Conservation (phyloP, 2,797 vertebrate species). For the Botia kubotai region DNA sequence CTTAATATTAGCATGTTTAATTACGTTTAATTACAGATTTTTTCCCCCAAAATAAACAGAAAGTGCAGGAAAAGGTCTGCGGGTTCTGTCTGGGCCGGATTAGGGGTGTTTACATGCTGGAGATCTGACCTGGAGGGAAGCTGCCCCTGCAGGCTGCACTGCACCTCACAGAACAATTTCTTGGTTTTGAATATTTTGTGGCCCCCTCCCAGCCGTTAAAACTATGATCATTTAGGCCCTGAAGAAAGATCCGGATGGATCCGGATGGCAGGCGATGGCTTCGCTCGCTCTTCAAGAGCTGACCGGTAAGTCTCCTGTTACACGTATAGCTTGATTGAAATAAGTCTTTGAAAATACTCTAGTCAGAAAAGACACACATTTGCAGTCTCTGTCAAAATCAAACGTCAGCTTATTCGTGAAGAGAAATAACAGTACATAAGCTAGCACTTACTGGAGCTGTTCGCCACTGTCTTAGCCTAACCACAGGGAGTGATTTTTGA, state of each 20-base stretch:
- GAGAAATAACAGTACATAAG: constrained; percentile 61
- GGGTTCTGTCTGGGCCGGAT: background rate
- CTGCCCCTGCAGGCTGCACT: too few relatives aligned
- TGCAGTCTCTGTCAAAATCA: constrained; percentile 75
- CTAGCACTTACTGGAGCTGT: constrained; percentile 53
- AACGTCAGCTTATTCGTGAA: constrained; percentile 78
- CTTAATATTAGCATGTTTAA: background rate
- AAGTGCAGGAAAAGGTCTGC: background rate
- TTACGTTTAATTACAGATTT: background rate
- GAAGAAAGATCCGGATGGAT: constrained; percentile 59
- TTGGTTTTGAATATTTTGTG: constrained; percentile 38
- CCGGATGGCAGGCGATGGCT: constrained; percentile 59
- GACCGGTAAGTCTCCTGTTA: constrained; percentile 52
- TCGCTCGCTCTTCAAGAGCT: constrained; percentile 55
- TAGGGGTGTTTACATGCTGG: background rate
- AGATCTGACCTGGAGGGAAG: constrained; percentile 34
- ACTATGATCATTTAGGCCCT: constrained; percentile 60
- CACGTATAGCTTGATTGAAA: constrained; percentile 55
- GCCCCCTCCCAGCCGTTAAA: constrained; percentile 56
- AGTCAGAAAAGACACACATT: constrained; percentile 75
- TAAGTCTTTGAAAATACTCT: constrained; percentile 65
- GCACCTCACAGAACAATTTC: constrained; percentile 30
- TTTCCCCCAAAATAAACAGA: background rate
- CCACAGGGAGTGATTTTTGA: constrained; percentile 59
- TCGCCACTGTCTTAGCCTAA: constrained; percentile 64